Evolutionary conservation across 2,797 vertebrate species (phyloP), one percentile per base, ranked within the genome.

Genomic region (Pantherophis alleghaniensis): DNA sequence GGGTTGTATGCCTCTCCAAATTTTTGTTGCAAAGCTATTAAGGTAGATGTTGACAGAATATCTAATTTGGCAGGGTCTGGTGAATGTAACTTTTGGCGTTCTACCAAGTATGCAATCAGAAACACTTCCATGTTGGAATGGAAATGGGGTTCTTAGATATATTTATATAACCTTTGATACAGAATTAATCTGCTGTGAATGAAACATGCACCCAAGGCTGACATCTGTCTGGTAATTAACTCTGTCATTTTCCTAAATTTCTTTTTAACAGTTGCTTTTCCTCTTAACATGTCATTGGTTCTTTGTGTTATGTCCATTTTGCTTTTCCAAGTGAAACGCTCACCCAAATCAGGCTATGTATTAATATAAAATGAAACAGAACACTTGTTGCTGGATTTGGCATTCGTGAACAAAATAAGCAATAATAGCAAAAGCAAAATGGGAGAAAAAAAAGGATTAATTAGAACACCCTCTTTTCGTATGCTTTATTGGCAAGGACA

Each of bases 51-150:
- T 91, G 37, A 66, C n/a, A 60, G 94, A 94, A 74, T 93, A 10
- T n/a, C 4, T 51, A 51, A 86, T 92, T 86, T 95, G 91, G 26
- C 91, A 0, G 26, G 4, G 3, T 74, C 20, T 55, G 1, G 1
- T 74, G 89, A 51, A 47, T 91, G 90, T 56, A 89, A 94, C 69
- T n/a, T 89, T 89, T 92, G 32, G 4, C 93, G 0, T 53, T 42
- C 12, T 92, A 53, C 79, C 92, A 63, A 20, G 26, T 66, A 60
- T 83, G 13, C n/a, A 94, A 59, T 90, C 28, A 61, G 88, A 42
- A 95, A 94, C 59, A 20, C 60, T 91, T 60, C 94, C 66, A 26
- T 92, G 90, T 91, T 95, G 94, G 83, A 37, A 5, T 94, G 90
- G 42, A 26, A 83, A 42, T 4, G 10, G 79, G 69, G 47, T 2